Base-by-base conservation (phyloP, 2,113 vertebrate species). In the Leucosticte australis region DNA sequence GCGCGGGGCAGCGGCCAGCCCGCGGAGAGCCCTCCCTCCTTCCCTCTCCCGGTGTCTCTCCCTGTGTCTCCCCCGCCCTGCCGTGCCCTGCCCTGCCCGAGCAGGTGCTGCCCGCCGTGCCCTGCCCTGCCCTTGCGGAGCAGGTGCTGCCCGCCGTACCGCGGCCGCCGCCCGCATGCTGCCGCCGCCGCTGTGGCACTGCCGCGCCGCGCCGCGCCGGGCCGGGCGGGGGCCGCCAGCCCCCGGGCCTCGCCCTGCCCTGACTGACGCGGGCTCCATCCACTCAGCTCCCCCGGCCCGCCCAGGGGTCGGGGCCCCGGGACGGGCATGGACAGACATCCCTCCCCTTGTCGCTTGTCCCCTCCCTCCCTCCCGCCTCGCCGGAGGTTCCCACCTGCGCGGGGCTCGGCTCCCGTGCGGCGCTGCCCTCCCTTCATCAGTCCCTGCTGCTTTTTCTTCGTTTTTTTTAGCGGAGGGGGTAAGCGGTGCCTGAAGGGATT, bases 361-460 rank as follows among this genome's bases (percentile, higher is more conserved):
- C 68, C 39, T 42, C 37, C 55, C 57, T 24, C 30, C 6, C 10
- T 14, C 83, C 81, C 83, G 42, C 76, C 27, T 2, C 8, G 33
- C 27, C 1, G 3, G 0, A 0, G 4, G 24, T 7, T 7, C 30
- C 64, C 69, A 79, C 53, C 76, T 74, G 21, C 3, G 35, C 10
- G 26, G 47, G 5, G 3, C 15, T 0, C 4, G 10, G 74, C 12
- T 68, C 3, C 50, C 17, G 31, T 4, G 28, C 24, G 5, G 39
- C 5, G 15, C 20, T 0, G 77, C 8, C 11, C 14, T 19, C 4
- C 12, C 11, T 10, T 4, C 31, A 2, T 1, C 13, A 0, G 2
- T 4, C 28, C 9, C 4, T 4, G n/a, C 3, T 16, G 50, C 10
- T 0, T 74, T 65, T 6, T 0, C 42, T 60, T 81, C 31, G 3